A percentile compares a stretch with the other conserved stretches of the same genome.
These are phyloP conservation scores for Lochmaea crataegi DNA, from an alignment of 2,888 invertebrate genomes.

Conservation along the genomic window DNA sequence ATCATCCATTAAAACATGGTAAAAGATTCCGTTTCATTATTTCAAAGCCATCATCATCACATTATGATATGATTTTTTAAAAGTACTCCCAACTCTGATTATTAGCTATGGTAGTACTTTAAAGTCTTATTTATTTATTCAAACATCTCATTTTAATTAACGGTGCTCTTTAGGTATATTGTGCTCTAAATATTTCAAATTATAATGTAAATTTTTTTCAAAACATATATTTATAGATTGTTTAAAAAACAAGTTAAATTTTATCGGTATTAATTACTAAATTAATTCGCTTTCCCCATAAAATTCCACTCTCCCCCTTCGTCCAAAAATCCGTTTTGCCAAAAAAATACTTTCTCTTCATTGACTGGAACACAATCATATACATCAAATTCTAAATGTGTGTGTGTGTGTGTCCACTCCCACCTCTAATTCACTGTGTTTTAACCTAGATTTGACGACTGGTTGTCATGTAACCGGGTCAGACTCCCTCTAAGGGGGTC, in stretches of 20 bases:
- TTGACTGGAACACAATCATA: background rate
- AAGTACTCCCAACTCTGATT: no score
- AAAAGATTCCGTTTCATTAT: no score
- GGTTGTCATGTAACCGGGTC: slow-evolving; percentile 43
- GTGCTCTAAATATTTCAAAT: no score
- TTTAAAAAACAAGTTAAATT: background rate
- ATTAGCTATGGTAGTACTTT: no score
- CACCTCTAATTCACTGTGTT: slow-evolving; percentile 29
- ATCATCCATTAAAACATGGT: no score
- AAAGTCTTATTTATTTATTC: no score
- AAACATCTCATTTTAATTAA: no score
- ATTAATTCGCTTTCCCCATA: background rate
- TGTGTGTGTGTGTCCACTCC: slow-evolving; percentile 11
- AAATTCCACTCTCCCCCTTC: background rate
- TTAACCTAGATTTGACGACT: slow-evolving; percentile 45
- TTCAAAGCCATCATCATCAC: no score
- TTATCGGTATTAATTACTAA: background rate
- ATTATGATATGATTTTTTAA: no score
- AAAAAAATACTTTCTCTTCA: background rate
- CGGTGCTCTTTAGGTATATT: no score
- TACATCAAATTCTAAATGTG: background rate
- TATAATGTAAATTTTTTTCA: no score
- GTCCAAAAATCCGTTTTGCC: no score
- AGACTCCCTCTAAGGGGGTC: slow-evolving; percentile 45
- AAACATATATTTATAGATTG: background rate